A percentile compares a stretch with the other conserved stretches of the same genome.
These are phyloP conservation scores for Paracanthobrama guichenoti DNA, from an alignment of 2,113 vertebrate species.

Conservation along the genomic window DNA sequence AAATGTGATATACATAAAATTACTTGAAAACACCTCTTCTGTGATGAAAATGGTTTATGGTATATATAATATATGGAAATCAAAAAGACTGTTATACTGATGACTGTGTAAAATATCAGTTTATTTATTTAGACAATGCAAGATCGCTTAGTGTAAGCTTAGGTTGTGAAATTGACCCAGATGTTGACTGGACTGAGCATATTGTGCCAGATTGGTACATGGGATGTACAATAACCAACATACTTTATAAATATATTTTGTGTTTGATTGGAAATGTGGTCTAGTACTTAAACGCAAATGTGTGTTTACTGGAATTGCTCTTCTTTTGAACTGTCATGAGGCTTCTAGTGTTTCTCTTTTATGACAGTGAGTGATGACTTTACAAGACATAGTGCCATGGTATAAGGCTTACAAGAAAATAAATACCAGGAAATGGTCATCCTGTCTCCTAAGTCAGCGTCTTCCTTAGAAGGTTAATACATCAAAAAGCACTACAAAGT, in stretches of 20 bases:
- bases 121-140: too few species aligned
- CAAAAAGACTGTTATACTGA: too few species aligned
- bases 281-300: neutral
- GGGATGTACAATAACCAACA: neutral
- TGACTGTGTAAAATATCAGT: too few species aligned
- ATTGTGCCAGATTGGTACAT: neutral
- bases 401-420: constrained; percentile 33
- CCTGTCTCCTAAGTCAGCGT: neutral
- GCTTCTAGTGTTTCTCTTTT: constrained; percentile 30
- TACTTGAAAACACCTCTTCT: neutral
- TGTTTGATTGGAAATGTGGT: neutral
- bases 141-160: too few species aligned
- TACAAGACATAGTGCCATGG: constrained; percentile 24
- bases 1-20: neutral
- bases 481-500: constrained; percentile 39
- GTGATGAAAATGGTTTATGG: neutral
- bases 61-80: too few species aligned
- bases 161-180: too few species aligned
- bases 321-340: constrained; percentile 40
- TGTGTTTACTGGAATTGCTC: constrained; percentile 16
- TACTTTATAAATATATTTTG: neutral
- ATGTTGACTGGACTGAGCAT: neutral
- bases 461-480: constrained; percentile 38
- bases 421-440: constrained; percentile 38
- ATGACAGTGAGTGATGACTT: constrained; percentile 33